Percentiles rank a stretch among this genome's conserved stretches.
These are phyloP conservation scores for Clarias fuscus DNA, from an alignment of 2,797 vertebrate species.

Conservation along the genomic window DNA sequence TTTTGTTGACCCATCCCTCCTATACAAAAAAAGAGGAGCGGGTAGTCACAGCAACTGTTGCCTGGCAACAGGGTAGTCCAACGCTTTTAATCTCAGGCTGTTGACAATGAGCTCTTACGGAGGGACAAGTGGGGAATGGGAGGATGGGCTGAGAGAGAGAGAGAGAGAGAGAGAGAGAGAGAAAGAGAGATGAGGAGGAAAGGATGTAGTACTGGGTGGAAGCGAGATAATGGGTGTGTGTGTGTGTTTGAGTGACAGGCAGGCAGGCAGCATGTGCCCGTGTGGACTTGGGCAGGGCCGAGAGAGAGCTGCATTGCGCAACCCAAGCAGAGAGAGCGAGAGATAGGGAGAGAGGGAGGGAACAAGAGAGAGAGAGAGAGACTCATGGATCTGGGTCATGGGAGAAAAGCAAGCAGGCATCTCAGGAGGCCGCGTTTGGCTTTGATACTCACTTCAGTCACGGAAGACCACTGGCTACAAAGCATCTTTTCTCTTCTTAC, in stretches of 20 bases:
- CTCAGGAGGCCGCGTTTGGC: conserved; percentile 40
- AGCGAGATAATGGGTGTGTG: conserved; percentile 3
- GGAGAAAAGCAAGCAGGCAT: conserved; percentile 41
- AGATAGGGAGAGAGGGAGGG: background rate
- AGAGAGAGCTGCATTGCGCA: conserved; percentile 48
- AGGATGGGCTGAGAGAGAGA: conserved; percentile 21
- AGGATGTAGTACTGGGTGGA: background rate
- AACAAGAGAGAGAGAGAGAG: background rate
- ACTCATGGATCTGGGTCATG: conserved; percentile 41
- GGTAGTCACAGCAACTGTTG: conserved; percentile 73
- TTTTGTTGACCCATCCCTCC: conserved; percentile 73
- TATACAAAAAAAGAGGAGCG: conserved; percentile 70
- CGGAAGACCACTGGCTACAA: conserved; percentile 38
- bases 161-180: conserved; percentile 5
- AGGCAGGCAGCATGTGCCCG: conserved; percentile 29
- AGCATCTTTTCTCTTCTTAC: conserved; percentile 37
- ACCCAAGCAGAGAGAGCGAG: conserved; percentile 9
- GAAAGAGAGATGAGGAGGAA: conserved; percentile 11
- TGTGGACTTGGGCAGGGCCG: conserved; percentile 31
- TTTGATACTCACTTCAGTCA: conserved; percentile 28
- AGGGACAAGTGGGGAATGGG: conserved; percentile 40
- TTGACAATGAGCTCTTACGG: conserved; percentile 79
- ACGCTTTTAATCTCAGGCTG: conserved; percentile 80
- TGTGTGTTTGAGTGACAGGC: conserved; percentile 11
- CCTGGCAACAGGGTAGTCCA: conserved; percentile 81